phyloP scores from a whole-genome alignment of 1,140 invertebrate genomes.

The Ganaspis sp. region DNA sequence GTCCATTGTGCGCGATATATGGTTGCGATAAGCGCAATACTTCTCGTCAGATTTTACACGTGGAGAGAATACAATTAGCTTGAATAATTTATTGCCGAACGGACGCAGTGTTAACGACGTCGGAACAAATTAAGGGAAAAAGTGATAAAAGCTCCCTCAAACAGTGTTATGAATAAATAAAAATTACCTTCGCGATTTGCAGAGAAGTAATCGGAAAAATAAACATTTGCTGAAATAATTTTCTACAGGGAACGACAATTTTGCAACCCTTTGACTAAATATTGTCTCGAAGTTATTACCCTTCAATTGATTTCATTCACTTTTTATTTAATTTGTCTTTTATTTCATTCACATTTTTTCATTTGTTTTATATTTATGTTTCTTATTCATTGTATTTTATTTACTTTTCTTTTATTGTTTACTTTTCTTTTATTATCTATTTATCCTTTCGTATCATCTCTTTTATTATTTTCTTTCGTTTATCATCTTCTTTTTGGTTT shows the following conservation, averaged over 20 bases:
- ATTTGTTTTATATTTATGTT: no score
- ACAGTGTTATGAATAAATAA: not conserved
- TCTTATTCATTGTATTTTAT: no score
- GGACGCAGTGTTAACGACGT: not conserved
- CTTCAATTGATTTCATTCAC: no score
- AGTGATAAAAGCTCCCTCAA: not conserved
- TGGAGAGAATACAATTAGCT: conserved; percentile 15
- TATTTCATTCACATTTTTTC: no score
- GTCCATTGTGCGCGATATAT: conserved; percentile 8
- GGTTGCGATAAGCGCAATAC: conserved; percentile 12
- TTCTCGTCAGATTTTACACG: conserved; percentile 35
- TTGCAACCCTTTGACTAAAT: no score
- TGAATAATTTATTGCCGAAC: conserved; percentile 29
- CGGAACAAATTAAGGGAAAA: not conserved
- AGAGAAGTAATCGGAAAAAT: not conserved
- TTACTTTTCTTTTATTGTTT: no score
- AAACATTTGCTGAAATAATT: not conserved
- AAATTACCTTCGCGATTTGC: not conserved
- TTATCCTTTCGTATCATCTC: no score
- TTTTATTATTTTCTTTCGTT: no score
- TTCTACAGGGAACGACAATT: not conserved
- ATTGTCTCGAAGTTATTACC: no score
- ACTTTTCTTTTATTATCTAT: no score
- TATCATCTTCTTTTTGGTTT: no score
- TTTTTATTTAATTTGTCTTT: no score